These are phyloP conservation scores for Plodia interpunctella DNA, from an alignment of 1,140 invertebrate genomes.

Conservation along the genomic window DNA sequence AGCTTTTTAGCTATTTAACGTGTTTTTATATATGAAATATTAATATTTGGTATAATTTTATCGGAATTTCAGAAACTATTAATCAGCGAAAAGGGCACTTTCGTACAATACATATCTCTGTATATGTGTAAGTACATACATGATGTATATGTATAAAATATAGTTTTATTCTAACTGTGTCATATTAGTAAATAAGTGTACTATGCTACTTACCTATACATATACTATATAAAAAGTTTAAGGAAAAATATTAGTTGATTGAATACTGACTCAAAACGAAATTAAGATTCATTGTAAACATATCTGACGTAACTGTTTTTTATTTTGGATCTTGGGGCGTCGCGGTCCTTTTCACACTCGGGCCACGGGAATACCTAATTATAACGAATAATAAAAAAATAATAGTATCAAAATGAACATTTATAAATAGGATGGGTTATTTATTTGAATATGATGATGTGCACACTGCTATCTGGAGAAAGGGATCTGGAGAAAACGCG, in stretches of 20 bases:
- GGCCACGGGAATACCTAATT: too few relatives aligned
- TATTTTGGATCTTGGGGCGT: constrained; percentile 8
- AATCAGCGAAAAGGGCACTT: constrained; percentile 22
- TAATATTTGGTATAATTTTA: background rate
- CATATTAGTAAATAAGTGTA: constrained; percentile 72
- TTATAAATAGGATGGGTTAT: too few relatives aligned
- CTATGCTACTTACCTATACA: constrained; percentile 72
- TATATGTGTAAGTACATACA: constrained; percentile 69
- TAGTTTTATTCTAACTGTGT: constrained; percentile 72
- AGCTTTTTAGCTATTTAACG: too few relatives aligned
- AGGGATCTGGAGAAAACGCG: too few relatives aligned
- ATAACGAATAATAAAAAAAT: too few relatives aligned
- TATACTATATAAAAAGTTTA: constrained; percentile 69
- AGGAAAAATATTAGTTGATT: constrained; percentile 66
- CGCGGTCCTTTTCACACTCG: background rate
- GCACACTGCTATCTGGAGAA: too few relatives aligned
- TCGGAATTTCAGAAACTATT: background rate
- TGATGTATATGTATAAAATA: constrained; percentile 65
- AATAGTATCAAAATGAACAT: too few relatives aligned
- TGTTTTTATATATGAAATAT: background rate
- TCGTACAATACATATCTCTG: constrained; percentile 41
- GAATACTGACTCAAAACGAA: constrained; percentile 51
- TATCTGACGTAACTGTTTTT: constrained; percentile 9
- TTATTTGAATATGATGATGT: too few relatives aligned
- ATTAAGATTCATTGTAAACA: constrained; percentile 24